A percentile compares a stretch with the other conserved stretches of the same genome.
Conservation (phyloP, 2,888 invertebrate species). For the Deroplatys truncata region DNA sequence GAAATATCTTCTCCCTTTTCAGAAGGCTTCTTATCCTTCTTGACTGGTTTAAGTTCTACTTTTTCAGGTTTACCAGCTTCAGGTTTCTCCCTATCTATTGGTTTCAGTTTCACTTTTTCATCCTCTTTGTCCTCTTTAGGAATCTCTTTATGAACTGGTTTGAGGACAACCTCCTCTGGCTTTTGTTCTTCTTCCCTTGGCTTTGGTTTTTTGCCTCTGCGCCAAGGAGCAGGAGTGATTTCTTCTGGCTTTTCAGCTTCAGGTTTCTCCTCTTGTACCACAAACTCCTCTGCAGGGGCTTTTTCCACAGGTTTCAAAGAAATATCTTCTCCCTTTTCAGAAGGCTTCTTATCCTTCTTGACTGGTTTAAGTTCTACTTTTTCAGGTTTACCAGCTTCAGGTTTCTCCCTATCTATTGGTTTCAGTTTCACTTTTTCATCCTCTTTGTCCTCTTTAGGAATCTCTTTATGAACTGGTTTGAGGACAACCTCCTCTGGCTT, state of each 20-base stretch:
- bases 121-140: conserved; percentile 34
- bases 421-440: conserved; percentile 35
- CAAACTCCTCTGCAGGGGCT: not conserved
- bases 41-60: conserved; percentile 20
- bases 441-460: not conserved
- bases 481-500: not conserved
- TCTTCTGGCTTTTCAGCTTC: conserved; percentile 28
- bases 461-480: conserved; percentile 14
- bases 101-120: not conserved
- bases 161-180: conserved; percentile 36
- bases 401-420: conserved; percentile 10
- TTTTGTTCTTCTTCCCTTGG: conserved; percentile 22
- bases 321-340: conserved; percentile 53
- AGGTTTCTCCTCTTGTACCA: not conserved
- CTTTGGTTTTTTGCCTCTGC: conserved; percentile 34
- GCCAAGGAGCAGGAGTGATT: conserved; percentile 36
- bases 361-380: conserved; percentile 27
- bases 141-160: conserved; percentile 32
- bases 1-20: conserved; percentile 28
- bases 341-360: conserved; percentile 30
- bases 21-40: not conserved
- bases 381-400: conserved; percentile 18
- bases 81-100: no score
- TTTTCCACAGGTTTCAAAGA: not conserved
- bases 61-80: not conserved